Base-by-base conservation (phyloP, 1,140 invertebrate species). In the Microplitis mediator region DNA sequence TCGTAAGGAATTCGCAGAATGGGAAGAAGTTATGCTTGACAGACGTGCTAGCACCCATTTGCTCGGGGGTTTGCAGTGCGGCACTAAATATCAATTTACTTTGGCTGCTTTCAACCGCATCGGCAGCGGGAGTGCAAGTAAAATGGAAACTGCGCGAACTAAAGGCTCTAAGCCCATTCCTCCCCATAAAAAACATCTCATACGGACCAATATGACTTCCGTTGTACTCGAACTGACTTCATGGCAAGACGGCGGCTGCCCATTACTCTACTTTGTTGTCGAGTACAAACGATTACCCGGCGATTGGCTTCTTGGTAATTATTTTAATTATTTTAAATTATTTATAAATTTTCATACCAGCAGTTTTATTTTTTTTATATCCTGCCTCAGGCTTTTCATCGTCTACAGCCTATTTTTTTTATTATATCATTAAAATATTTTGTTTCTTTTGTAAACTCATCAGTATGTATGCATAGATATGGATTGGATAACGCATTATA, bases 161-260 rank as follows among this genome's bases (percentile, higher is more conserved):
- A 90, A 88, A 74, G 91, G 92, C 0, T 89, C 90, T 61, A 89
- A 88, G 39, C 89, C 90, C 0, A 73, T 88, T 1, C 78, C 87
- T 3, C 89, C 89, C 0, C 67, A 82, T 1, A 85, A 87, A 58
- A 80, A 88, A 8, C 86, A 87, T 58, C 84, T 90, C 34, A 84
- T 92, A 50, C 85, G 86, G 23, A 80, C 87, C 1, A 93, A 93
- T 78, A 87, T 89, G 16, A 92, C 92, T 3, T 90, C 89, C 5
- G 88, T 91, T 11, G 82, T 88, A 9, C 79, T 93, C 45, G 90
- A 92, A 75, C 80, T 93, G 58, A 87, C 87, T 1, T 87, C 90
- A 0, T 93, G 92, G 92, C 86, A 89, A 72, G 90, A 91, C 69
- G 90, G 90, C 4, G 91, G 91, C 0, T 93, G 92, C 77, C 89